These are phyloP conservation scores for Drosophila leontia DNA, from an alignment of 1,140 invertebrate genomes.

Conservation along the genomic window DNA sequence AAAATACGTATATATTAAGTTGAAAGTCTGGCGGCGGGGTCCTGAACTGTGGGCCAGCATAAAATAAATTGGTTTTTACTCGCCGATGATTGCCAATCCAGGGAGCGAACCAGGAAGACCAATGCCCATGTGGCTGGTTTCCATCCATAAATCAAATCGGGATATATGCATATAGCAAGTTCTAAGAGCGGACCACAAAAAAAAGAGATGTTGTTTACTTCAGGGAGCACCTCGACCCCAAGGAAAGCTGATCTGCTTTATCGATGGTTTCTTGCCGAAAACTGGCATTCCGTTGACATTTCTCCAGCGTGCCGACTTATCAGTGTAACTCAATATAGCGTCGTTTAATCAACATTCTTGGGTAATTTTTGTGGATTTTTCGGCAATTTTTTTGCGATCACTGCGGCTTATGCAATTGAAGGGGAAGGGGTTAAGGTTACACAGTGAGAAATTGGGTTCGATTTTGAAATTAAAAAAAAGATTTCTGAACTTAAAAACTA, in stretches of 20 bases:
- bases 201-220: not conserved
- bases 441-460: not conserved
- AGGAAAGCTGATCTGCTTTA: conserved; percentile 38
- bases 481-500: not conserved
- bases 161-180: conserved; percentile 9
- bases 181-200: conserved; percentile 19
- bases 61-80: conserved; percentile 60
- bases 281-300: conserved; percentile 35
- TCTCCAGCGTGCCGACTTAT: conserved; percentile 24
- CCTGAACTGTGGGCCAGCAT: conserved; percentile 50
- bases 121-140: conserved; percentile 23
- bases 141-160: conserved; percentile 41
- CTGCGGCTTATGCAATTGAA: conserved; percentile 71
- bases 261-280: conserved; percentile 42
- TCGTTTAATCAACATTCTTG: conserved; percentile 60
- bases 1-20: conserved; percentile 47
- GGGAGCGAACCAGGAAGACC: conserved; percentile 27
- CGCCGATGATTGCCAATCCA: conserved; percentile 29
- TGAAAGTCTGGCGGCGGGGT: conserved; percentile 40
- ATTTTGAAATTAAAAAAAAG: not conserved
- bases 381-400: conserved; percentile 27
- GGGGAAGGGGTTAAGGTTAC: not conserved
- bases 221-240: not conserved
- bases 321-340: conserved; percentile 47
- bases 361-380: conserved; percentile 43